Evolutionary conservation across 2,113 vertebrate genomes (phyloP), one percentile per base, ranked within the genome.

Genomic region (Leiothrix lutea): DNA sequence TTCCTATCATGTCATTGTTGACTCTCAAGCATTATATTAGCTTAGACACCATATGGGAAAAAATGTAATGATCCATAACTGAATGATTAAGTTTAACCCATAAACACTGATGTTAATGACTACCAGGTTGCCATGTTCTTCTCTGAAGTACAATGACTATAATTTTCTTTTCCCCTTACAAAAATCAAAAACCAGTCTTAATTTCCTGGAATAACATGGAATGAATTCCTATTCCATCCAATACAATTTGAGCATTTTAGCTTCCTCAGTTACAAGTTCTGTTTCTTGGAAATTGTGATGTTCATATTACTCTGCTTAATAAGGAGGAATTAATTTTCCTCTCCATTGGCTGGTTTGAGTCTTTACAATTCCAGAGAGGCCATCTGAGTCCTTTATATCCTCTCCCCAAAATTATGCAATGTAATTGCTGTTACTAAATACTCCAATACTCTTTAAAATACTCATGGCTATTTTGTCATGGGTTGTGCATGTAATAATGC

Each of bases 71-170:
- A 92, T 75, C 62, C 40, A 25, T 94, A 93, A 83, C 71, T 81
- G 42, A 14, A 66, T 92, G 31, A 82, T 80, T 88, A 88, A 86
- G 58, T 80, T 66, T 65, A 87, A 86, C 42, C 60, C 81, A 86
- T 91, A 86, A 91, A 86, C 84, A 84, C 65, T 88, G 38, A 62
- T 78, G 66, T 91, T 95, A 95, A 97, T 87, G 44, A 85, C 67
- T 97, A 78, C 82, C 87, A 95, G 77, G 66, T 61, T 94, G 69
- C 31, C 60, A 90, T 75, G 44, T 73, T 86, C 74, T 50, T 86
- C 20, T 92, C 88, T 95, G 64, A 92, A 89, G 70, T 75, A 42
- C 0, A 0, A 85, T 70, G 26, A 65, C n/a, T 77, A 71, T 64
- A 91, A 73, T 3, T 29, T 79, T 75, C 48, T 69, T 97, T 94